Evolutionary conservation across 2,113 vertebrate genomes (phyloP).

Genomic region (Forbesichthys papilliferus): DNA sequence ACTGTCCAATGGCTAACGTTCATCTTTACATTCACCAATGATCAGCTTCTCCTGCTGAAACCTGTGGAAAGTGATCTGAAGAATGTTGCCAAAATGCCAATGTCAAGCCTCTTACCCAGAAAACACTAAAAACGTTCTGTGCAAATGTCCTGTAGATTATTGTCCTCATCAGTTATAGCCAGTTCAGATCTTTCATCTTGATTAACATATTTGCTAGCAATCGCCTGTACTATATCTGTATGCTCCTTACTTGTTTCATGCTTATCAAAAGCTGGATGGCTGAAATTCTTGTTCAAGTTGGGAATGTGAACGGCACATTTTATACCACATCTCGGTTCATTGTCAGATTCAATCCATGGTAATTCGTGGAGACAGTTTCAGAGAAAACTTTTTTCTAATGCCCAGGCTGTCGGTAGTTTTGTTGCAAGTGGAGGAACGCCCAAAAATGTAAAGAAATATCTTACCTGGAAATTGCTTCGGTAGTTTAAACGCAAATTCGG

Average conservation of each 20-base stretch:
- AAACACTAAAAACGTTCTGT: constrained; percentile 33
- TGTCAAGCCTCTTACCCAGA: constrained; percentile 21
- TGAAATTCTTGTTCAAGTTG: constrained; percentile 15
- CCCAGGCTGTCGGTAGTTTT: not conserved
- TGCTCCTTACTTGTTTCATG: constrained; percentile 17
- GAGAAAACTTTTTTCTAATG: constrained; percentile 6
- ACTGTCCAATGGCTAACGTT: constrained; percentile 25
- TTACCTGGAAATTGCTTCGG: too few species aligned
- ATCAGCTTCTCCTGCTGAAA: not conserved
- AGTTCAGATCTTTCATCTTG: constrained; percentile 4
- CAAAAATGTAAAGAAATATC: too few species aligned
- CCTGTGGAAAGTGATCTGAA: not conserved
- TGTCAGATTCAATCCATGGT: constrained; percentile 7
- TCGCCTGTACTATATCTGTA: not conserved
- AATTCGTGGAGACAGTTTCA: constrained; percentile 9
- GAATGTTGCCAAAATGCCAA: not conserved
- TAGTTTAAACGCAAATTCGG: too few species aligned
- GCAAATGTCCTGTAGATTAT: constrained; percentile 14
- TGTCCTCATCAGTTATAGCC: constrained; percentile 15
- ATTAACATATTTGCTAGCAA: not conserved
- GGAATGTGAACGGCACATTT: not conserved
- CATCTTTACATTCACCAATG: constrained; percentile 17
- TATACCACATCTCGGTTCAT: constrained; percentile 26
- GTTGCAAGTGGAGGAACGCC: too few species aligned
- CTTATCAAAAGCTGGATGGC: constrained; percentile 35